Evolutionary conservation across 1,140 invertebrate genomes (phyloP).

Genomic region (Drosophila sechellia): DNA sequence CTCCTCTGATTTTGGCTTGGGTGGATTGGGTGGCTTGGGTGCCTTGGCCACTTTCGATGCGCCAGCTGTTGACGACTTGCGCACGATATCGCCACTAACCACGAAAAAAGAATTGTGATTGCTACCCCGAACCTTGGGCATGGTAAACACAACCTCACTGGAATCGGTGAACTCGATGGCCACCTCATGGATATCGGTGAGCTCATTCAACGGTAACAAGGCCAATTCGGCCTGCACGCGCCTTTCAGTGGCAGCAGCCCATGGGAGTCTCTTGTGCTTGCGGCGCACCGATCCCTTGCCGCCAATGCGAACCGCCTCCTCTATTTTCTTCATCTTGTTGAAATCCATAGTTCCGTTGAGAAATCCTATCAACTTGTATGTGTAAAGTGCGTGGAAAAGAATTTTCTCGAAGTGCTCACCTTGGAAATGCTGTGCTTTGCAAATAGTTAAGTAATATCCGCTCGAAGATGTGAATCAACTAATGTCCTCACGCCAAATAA

Average conservation of each 20-base stretch:
- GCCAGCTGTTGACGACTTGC: background rate
- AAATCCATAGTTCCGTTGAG: background rate
- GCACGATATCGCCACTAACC: background rate
- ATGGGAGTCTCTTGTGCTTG: constrained; percentile 24
- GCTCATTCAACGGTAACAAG: constrained; percentile 1
- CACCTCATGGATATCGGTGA: constrained; percentile 5
- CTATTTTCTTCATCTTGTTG: constrained; percentile 23
- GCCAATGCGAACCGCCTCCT: constrained; percentile 29
- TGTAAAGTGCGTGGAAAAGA: too few species aligned
- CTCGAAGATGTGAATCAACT: too few species aligned
- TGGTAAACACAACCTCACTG: background rate
- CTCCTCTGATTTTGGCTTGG: background rate
- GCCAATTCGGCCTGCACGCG: constrained; percentile 12
- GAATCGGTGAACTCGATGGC: background rate
- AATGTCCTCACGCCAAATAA: too few species aligned
- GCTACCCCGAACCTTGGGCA: constrained; percentile 13
- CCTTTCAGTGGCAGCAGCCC: background rate
- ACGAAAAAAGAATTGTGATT: constrained; percentile 1
- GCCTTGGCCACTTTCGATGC: too few species aligned
- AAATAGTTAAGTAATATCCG: too few species aligned
- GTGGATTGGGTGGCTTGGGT: too few species aligned
- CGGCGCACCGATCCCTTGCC: constrained; percentile 39
- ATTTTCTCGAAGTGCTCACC: too few species aligned
- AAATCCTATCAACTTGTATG: too few species aligned
- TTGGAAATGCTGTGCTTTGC: too few species aligned